These are phyloP conservation scores for Orgyia antiqua DNA, from an alignment of 2,888 invertebrate genomes.

Conservation along the genomic window DNA sequence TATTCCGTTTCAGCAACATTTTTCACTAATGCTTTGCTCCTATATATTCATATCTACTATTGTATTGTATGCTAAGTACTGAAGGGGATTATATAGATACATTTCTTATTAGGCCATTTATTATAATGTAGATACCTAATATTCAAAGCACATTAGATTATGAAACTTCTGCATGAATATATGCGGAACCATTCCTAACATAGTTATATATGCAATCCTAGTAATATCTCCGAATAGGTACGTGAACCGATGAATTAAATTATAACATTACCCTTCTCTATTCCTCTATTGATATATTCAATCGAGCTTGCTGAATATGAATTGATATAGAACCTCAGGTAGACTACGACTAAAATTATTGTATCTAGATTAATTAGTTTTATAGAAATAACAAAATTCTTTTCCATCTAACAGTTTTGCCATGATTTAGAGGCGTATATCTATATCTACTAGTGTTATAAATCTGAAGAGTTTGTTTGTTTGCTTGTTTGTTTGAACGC, in stretches of 20 bases:
- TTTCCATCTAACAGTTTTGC: too few relatives aligned
- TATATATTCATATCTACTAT: too few relatives aligned
- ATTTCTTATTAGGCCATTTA: too few relatives aligned
- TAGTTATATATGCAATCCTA: constrained; percentile 41
- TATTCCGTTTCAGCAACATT: too few relatives aligned
- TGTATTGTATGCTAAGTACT: too few relatives aligned
- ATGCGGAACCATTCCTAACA: constrained; percentile 34
- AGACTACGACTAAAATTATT: constrained; percentile 33
- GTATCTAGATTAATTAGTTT: constrained; percentile 19
- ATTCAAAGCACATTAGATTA: constrained; percentile 13
- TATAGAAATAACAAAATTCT: constrained; percentile 6
- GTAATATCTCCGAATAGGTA: constrained; percentile 30
- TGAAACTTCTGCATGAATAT: constrained; percentile 18
- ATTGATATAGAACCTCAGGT: constrained; percentile 35
- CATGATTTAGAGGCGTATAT: too few relatives aligned
- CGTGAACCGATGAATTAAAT: constrained; percentile 47
- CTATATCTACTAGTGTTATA: too few relatives aligned
- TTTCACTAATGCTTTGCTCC: too few relatives aligned
- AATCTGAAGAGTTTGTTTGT: too few relatives aligned
- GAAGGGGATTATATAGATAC: too few relatives aligned
- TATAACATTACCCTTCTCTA: constrained; percentile 36
- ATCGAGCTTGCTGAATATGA: constrained; percentile 43
- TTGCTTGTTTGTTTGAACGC: too few relatives aligned
- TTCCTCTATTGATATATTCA: constrained; percentile 41
- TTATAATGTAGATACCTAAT: constrained; percentile 3